These are phyloP conservation scores for Rhinichthys klamathensis DNA, from an alignment of 2,113 vertebrate genomes.

Conservation along the genomic window DNA sequence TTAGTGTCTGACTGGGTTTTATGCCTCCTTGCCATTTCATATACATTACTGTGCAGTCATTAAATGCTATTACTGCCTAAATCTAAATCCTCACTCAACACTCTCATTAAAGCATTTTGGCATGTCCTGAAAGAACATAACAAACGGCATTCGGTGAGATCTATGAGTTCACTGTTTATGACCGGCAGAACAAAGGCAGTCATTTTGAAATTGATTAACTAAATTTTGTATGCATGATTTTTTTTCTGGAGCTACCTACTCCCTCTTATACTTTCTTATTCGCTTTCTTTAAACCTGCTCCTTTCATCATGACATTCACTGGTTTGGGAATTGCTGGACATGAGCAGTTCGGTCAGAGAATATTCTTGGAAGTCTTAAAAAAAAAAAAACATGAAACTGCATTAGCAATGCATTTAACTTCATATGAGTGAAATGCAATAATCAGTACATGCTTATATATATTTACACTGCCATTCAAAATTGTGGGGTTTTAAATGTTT, in stretches of 20 bases:
- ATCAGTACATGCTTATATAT: not conserved
- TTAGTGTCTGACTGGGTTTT: slow-evolving; percentile 45
- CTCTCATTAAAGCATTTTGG: slow-evolving; percentile 44
- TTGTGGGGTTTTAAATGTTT: not conserved
- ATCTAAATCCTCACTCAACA: slow-evolving; percentile 42
- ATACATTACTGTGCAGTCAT: slow-evolving; percentile 41
- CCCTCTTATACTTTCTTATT: not conserved
- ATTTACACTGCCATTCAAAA: not conserved
- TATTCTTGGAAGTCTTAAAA: not conserved
- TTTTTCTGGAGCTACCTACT: not conserved
- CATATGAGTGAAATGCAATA: not conserved
- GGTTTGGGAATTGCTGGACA: slow-evolving; percentile 22
- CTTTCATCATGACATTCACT: not conserved
- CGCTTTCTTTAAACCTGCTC: not conserved
- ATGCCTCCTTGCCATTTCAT: slow-evolving; percentile 26
- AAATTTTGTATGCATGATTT: slow-evolving; percentile 19
- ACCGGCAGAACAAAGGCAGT: slow-evolving; percentile 15
- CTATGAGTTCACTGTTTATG: slow-evolving; percentile 26
- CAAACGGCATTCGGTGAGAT: slow-evolving; percentile 10
- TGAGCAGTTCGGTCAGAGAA: not conserved
- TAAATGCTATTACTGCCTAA: slow-evolving; percentile 37
- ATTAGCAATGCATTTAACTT: not conserved
- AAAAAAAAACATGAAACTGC: not conserved
- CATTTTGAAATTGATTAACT: not conserved
- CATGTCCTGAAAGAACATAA: slow-evolving; percentile 46